Conservation (phyloP, 2,113 vertebrate genomes). For the Microcebus tavaratra region DNA sequence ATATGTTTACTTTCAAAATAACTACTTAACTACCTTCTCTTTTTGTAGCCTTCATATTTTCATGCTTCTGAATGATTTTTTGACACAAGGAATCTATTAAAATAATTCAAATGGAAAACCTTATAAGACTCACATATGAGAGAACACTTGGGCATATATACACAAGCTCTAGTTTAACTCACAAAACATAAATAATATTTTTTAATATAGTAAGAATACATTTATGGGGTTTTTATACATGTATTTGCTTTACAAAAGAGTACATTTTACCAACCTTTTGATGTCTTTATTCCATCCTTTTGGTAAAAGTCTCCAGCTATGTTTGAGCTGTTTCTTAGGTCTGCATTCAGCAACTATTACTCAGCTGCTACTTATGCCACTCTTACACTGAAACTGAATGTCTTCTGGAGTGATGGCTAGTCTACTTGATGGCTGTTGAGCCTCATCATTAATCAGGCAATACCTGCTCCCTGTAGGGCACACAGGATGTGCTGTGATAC, state of each 20-base stretch:
- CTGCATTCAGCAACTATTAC: neutral
- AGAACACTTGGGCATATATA: neutral
- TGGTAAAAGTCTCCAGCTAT: neutral
- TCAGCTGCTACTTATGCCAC: neutral
- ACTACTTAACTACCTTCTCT: neutral
- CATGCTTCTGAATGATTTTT: neutral
- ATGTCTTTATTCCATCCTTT: neutral
- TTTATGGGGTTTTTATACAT: neutral
- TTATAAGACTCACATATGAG: neutral
- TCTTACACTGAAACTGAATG: neutral
- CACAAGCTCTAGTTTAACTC: neutral
- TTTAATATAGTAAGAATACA: neutral
- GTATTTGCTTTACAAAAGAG: neutral
- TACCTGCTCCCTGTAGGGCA: neutral
- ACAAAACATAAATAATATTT: neutral
- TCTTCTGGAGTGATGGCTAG: neutral
- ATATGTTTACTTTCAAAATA: conserved; percentile 50
- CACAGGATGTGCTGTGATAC: neutral
- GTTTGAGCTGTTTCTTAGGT: neutral
- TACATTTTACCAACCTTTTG: neutral
- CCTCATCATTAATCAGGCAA: neutral
- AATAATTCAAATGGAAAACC: neutral
- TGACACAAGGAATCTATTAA: neutral
- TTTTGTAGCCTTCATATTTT: neutral
- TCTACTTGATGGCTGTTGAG: neutral